Evolutionary conservation across 2,888 invertebrate genomes (phyloP).

Genomic region (Bellardia pandia): DNA sequence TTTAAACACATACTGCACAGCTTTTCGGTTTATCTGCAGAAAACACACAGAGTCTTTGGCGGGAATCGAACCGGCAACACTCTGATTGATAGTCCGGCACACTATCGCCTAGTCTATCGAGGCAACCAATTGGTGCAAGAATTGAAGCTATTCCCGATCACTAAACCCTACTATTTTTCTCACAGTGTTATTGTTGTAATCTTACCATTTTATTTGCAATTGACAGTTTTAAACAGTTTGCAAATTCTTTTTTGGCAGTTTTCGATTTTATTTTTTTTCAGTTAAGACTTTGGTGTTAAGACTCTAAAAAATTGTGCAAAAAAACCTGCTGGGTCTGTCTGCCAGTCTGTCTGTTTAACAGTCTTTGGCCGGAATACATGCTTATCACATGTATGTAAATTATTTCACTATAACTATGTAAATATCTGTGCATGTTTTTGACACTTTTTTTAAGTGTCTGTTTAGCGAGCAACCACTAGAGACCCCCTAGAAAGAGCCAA

Average conservation of each 20-base stretch:
- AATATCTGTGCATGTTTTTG: conserved; percentile 22
- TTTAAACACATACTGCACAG: too few relatives aligned
- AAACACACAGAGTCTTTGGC: too few relatives aligned
- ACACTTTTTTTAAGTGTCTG: conserved; percentile 56
- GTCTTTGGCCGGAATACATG: conserved; percentile 4
- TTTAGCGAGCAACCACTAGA: conserved; percentile 19
- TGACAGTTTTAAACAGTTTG: conserved; percentile 42
- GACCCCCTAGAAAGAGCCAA: conserved; percentile 65
- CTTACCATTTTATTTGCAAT: conserved; percentile 37
- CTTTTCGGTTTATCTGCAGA: too few relatives aligned
- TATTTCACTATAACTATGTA: background rate
- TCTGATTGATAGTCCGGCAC: too few relatives aligned
- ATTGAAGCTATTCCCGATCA: too few relatives aligned
- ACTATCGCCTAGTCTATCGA: too few relatives aligned
- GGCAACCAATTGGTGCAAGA: too few relatives aligned
- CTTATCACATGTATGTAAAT: conserved; percentile 5
- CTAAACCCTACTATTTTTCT: too few relatives aligned
- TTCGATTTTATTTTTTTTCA: background rate
- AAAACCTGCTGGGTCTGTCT: conserved; percentile 12
- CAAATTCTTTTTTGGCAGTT: background rate
- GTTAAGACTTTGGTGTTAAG: conserved; percentile 34
- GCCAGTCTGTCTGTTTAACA: conserved; percentile 13
- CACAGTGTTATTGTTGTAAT: conserved; percentile 23
- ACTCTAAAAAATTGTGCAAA: conserved; percentile 19
- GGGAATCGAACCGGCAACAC: too few relatives aligned